A percentile compares a stretch with the other conserved stretches of the same genome.
These are phyloP conservation scores for Bellardia bayeri DNA, from an alignment of 2,888 invertebrate genomes.

Conservation along the genomic window DNA sequence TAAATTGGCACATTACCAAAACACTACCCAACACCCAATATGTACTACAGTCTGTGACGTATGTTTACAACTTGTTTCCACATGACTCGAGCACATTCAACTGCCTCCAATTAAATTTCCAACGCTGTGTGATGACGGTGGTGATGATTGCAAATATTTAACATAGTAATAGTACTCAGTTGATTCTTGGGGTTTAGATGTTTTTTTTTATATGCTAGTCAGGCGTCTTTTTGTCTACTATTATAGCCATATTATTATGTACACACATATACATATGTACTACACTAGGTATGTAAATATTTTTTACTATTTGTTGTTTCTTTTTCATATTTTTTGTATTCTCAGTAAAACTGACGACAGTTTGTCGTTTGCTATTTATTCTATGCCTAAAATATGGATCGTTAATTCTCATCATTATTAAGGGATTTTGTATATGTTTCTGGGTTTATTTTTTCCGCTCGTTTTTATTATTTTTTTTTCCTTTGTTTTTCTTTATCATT, in stretches of 20 bases:
- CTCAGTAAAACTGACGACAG: slow-evolving; percentile 48
- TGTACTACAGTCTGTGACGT: slow-evolving; percentile 30
- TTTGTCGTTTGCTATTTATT: slow-evolving; percentile 60
- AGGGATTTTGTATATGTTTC: slow-evolving; percentile 44
- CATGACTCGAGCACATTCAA: not conserved
- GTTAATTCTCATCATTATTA: slow-evolving; percentile 62
- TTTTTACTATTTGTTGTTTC: slow-evolving; percentile 16
- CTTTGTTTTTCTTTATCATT: slow-evolving; percentile 32
- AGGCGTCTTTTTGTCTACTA: slow-evolving; percentile 68
- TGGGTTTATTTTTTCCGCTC: slow-evolving; percentile 55
- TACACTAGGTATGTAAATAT: slow-evolving; percentile 1
- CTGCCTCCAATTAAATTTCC: slow-evolving; percentile 36
- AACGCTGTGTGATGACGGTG: slow-evolving; percentile 23
- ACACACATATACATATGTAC: not conserved
- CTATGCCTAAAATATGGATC: slow-evolving; percentile 68
- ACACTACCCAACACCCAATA: slow-evolving; percentile 66
- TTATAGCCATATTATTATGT: slow-evolving; percentile 62
- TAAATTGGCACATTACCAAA: slow-evolving; percentile 82
- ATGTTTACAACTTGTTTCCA: slow-evolving; percentile 23
- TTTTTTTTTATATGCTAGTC: slow-evolving; percentile 41
- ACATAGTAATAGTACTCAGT: slow-evolving; percentile 18
- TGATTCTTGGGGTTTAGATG: slow-evolving; percentile 39
- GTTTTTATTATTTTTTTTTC: not conserved
- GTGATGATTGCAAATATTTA: slow-evolving; percentile 60
- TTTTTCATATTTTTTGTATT: not conserved